These are phyloP conservation scores for Ophion costatus DNA, from an alignment of 2,888 invertebrate species.

Conservation along the genomic window DNA sequence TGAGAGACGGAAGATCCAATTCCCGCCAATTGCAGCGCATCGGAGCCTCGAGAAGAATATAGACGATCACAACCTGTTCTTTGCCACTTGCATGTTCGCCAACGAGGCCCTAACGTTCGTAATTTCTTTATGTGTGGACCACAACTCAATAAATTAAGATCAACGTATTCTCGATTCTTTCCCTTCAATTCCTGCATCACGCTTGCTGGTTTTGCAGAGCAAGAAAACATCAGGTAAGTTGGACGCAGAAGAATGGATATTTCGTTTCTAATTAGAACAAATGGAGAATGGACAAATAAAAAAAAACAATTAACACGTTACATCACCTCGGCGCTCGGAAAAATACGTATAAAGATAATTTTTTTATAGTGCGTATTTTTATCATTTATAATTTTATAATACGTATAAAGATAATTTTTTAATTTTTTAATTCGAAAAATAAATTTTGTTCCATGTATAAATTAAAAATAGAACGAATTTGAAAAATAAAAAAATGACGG, in stretches of 20 bases:
- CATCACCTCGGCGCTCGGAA: too few relatives aligned
- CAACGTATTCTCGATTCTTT: slow-evolving; percentile 9
- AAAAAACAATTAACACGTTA: neutral
- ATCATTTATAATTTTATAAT: too few relatives aligned
- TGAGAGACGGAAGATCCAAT: slow-evolving; percentile 23
- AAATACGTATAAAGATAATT: too few relatives aligned
- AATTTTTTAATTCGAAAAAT: too few relatives aligned
- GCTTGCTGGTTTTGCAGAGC: neutral
- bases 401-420: too few relatives aligned
- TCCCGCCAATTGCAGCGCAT: slow-evolving; percentile 24
- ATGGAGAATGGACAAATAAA: neutral
- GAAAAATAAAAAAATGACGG: too few relatives aligned
- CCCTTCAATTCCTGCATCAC: neutral
- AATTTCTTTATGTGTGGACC: slow-evolving; percentile 1
- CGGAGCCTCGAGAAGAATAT: slow-evolving; percentile 28
- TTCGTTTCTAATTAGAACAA: neutral
- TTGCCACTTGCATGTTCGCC: neutral
- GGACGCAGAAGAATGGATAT: neutral
- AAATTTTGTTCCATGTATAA: too few relatives aligned
- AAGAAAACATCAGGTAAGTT: neutral
- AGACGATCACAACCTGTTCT: slow-evolving; percentile 31
- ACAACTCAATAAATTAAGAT: slow-evolving; percentile 8
- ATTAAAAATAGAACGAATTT: too few relatives aligned
- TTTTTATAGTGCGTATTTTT: too few relatives aligned
- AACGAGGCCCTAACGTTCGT: neutral